Evolutionary conservation across 1,140 invertebrate genomes (phyloP), one percentile per base, ranked within the genome.

Genomic region (Drosophila punjabiensis): DNA sequence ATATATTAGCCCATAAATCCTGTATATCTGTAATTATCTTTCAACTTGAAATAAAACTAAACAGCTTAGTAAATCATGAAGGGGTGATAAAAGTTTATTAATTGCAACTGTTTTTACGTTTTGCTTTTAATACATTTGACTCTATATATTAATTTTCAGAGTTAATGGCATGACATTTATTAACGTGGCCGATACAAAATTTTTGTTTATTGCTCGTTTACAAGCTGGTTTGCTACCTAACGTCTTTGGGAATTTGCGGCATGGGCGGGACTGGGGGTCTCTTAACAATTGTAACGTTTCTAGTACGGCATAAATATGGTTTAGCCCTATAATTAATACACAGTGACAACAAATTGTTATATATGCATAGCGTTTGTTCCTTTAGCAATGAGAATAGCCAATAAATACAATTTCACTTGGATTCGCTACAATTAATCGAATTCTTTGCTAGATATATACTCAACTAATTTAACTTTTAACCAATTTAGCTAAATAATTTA

Each of bases 401-500:
- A 78, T 81, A 84, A 85, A 86, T 82, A 81, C 33, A 81, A 78
- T 37, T 79, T 83, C 63, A 66, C 64, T 76, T 68, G 73, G 69
- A 65, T 67, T 63, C 39, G 70, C 58, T 86, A 63, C 48, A 55
- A 28, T 69, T 62, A 59, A 47, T 75, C 50, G 47, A 70, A 63
- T 69, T 71, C 70, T 82, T 86, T 59, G 66, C 82, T 87, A 86
- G 37, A 33, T 67, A 52, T 78, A 50, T 74, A 59, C 52, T 82
- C 68, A 67, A 52, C 76, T 81, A 89, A 84, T 77, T 77, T 71
- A 81, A 83, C 73, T 75, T 76, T 77, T 77, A 80, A 70, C 84
- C 85, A 88, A 89, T 89, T 85, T 87, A 33, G 74, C 84, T 88
- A 88, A 84, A 81, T 88, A 88, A 89, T 81, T 88, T 84, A 88